Conservation (phyloP, 1,140 invertebrate genomes). For the Cardiocondyla obscurior region DNA sequence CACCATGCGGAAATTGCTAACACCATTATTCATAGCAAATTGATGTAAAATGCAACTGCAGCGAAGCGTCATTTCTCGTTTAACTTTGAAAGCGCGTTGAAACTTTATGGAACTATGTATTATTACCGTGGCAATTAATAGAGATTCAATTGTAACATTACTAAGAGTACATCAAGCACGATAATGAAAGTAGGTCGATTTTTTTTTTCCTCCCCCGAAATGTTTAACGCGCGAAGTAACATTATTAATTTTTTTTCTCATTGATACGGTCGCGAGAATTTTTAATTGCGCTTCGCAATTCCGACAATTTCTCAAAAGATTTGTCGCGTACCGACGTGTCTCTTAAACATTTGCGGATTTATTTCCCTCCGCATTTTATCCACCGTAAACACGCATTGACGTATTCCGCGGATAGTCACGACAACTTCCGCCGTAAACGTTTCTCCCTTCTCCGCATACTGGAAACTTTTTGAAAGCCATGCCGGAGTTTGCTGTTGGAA, state of each 20-base stretch:
- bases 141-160: neutral
- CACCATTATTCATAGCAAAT: conserved; percentile 57
- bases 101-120: conserved; percentile 27
- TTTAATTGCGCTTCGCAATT: neutral
- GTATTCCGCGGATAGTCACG: conserved; percentile 35
- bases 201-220: neutral
- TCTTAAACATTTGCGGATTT: neutral
- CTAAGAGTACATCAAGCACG: neutral
- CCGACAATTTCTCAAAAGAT: neutral
- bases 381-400: conserved; percentile 18
- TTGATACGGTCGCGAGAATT: neutral
- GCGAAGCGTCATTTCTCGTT: conserved; percentile 50
- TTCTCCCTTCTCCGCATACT: neutral
- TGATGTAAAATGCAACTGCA: conserved; percentile 54
- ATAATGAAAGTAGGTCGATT: neutral
- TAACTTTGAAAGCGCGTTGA: conserved; percentile 36
- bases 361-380: conserved; percentile 6
- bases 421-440: conserved; percentile 47
- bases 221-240: neutral
- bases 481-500: conserved; percentile 29
- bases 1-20: conserved; percentile 51
- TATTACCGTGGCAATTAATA: conserved; percentile 45
- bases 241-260: neutral
- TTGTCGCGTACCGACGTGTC: neutral
- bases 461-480: conserved; percentile 43